Base-by-base conservation (phyloP, 2,888 invertebrate species). In the Aromia moschata region DNA sequence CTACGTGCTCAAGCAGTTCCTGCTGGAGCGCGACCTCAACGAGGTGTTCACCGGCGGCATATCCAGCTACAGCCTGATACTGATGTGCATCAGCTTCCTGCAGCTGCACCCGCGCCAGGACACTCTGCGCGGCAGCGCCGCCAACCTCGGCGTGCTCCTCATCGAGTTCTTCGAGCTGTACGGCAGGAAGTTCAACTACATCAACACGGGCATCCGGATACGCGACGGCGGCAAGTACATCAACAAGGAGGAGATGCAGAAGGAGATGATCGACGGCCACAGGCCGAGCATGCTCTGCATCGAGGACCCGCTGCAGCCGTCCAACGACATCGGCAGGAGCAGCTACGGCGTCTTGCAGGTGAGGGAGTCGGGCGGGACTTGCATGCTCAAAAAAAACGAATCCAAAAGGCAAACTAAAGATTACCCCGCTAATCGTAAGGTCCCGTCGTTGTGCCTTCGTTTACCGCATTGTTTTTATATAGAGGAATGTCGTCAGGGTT, bases 11-110 rank as follows among this genome's bases (percentile, higher is more conserved):
- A 99, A 99, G 84, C 98, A 99, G 85, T 99, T 98, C 84, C 89
- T 99, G 68, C 87, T 97, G 69, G 96, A 98, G 84, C 89, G 98
- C 76, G 96, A 98, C 85, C 88, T 99, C 77, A 99, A 99, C 83
- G 98, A 99, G 86, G 98, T 99, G 76, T 99, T 98, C 84, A 98
- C 97, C 66, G 98, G 99, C 67, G 99, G 99, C 80, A 97, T 99
- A 81, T 96, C 97, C 71, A 98, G 98, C 62, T 99, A 99, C 85
- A 96, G 97, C 78, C 88, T 99, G 72, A 98, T 98, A 80, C 89
- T 99, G 70, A 95, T 99, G 93, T 94, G 96, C 80, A 95, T 98
- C 82, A 96, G 96, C 85, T 99, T 98, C 84, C 87, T 99, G 68
- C 89, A 95, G 85, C 84, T 95, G 77, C 96, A 97, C 84, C 94